Base-by-base conservation (phyloP, 2,113 vertebrate species). In the Ictidomys tridecemlineatus region DNA sequence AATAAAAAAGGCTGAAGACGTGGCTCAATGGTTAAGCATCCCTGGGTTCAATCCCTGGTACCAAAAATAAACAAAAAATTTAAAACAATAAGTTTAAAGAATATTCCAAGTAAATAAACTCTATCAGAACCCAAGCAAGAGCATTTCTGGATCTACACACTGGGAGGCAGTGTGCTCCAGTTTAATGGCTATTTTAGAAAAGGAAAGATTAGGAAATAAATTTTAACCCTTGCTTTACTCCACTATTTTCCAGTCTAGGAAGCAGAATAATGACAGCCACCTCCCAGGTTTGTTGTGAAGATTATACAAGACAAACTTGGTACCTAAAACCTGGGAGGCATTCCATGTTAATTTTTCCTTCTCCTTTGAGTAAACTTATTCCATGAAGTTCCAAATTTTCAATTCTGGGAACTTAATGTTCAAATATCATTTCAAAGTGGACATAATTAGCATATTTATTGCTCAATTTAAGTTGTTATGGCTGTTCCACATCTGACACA, bases 151-250 rank as follows among this genome's bases (percentile, higher is more conserved):
- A 7, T 37, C 53, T 56, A 69, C 2, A 11, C 5, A n/a, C 8
- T 6, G 12, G 10, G 63, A 91, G 48, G 20, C 22, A 56, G 42
- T 3, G 51, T 65, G 5, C 67, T 56, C 12, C 17, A 73, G 37
- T 53, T 85, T 7, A 73, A 20, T 3, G 11, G 56, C 20, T 37
- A 56, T 45, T 78, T 56, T 6, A 32, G 14, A 83, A 22, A 26
- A 96, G 58, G 83, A 74, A 80, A 94, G 56, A 85, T 24, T 32
- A 51, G 11, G 70, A 51, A 76, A 16, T 72, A 65, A 87, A 88
- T 58, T 58, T 70, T 73, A 79, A 42, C 48, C 91, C 76, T 80
- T 61, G 14, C 28, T 63, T 87, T 63, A 39, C 48, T 56, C 22
- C 37, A 56, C 45, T 73, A 9, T 67, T 70, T 86, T 61, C 63